Base-by-base conservation (phyloP, 1,140 invertebrate species). In the Drosophila jambulina region DNA sequence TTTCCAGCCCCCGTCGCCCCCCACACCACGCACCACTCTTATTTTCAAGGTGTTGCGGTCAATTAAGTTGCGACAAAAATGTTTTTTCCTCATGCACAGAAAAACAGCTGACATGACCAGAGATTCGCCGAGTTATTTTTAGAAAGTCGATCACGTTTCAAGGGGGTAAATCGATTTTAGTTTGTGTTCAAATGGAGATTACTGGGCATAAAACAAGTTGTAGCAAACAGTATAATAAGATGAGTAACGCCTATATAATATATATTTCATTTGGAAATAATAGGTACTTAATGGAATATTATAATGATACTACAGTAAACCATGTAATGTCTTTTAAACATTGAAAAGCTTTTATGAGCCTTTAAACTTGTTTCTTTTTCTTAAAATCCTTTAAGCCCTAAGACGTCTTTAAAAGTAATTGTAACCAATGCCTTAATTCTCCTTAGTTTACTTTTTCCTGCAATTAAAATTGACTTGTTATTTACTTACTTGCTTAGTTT, bases 1-100 rank as follows among this genome's bases (percentile, higher is more conserved):
- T 70, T 69, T 64, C 75, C 67, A 12, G 15, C 3, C 23, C 19
- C 34, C 15, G 48, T 23, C 27, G 8, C 12, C 21, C 12, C 32
- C 15, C 15, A 6, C 6, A n/a, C 21, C 32, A 54, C 19, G 9
- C 51, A 38, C 53, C 53, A 7, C 51, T 59, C 34, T 71, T 42
- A 32, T 78, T 74, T 80, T 80, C 82, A 82, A 82, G 80, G 83
- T 87, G 78, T 79, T 76, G 56, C 79, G 46, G 68, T 70, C 80
- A 71, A 75, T 84, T 83, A 75, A 86, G 75, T 48, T 46, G 76
- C 40, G 43, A 72, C 51, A 71, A 72, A 70, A 71, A 54, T 62
- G 58, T 75, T 65, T 75, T 76, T 67, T 67, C 63, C 63, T 63
- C 59, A 32, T 67, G 58, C 29, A 27, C 12, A 34, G 36, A 40